Evolutionary conservation across 2,797 vertebrate genomes (phyloP).

Genomic region (Sebastes iracundus): DNA sequence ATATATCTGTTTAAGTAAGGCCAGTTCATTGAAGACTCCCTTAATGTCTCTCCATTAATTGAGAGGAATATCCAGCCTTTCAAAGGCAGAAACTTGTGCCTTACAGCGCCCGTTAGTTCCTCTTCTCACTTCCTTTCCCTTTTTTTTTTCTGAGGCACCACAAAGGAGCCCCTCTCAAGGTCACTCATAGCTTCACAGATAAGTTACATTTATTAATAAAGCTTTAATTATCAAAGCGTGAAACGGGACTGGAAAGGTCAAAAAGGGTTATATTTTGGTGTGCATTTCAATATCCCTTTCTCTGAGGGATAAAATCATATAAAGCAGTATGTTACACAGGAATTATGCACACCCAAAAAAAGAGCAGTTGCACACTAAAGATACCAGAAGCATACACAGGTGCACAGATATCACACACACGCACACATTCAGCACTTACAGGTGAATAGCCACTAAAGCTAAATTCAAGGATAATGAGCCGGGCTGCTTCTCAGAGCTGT

Average conservation of each 20-base stretch:
- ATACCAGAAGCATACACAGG: slow-evolving; percentile 12
- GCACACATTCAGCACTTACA: slow-evolving; percentile 31
- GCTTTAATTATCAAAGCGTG: slow-evolving; percentile 79
- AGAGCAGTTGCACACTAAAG: slow-evolving; percentile 14
- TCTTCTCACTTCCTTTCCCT: slow-evolving; percentile 47
- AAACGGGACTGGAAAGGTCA: slow-evolving; percentile 54
- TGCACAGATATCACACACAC: slow-evolving; percentile 9
- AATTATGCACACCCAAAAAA: slow-evolving; percentile 13
- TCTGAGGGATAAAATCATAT: slow-evolving; percentile 32
- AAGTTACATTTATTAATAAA: slow-evolving; percentile 76
- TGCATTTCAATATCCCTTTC: slow-evolving; percentile 43
- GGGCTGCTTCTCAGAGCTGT: slow-evolving; percentile 52
- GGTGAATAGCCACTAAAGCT: slow-evolving; percentile 58
- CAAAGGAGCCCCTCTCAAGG: slow-evolving; percentile 75
- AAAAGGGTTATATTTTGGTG: slow-evolving; percentile 55
- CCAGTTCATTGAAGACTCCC: slow-evolving; percentile 84
- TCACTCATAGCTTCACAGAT: slow-evolving; percentile 76
- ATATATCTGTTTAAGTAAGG: slow-evolving; percentile 88
- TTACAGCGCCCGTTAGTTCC: slow-evolving; percentile 66
- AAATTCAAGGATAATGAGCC: slow-evolving; percentile 71
- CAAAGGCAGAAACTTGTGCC: slow-evolving; percentile 80
- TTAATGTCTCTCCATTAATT: slow-evolving; percentile 85
- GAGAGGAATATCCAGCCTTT: slow-evolving; percentile 84
- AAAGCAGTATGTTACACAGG: slow-evolving; percentile 18
- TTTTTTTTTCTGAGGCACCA: slow-evolving; percentile 48